Evolutionary conservation across 2,113 vertebrate genomes (phyloP), one percentile per base, ranked within the genome.

Genomic region (Apus apus): DNA sequence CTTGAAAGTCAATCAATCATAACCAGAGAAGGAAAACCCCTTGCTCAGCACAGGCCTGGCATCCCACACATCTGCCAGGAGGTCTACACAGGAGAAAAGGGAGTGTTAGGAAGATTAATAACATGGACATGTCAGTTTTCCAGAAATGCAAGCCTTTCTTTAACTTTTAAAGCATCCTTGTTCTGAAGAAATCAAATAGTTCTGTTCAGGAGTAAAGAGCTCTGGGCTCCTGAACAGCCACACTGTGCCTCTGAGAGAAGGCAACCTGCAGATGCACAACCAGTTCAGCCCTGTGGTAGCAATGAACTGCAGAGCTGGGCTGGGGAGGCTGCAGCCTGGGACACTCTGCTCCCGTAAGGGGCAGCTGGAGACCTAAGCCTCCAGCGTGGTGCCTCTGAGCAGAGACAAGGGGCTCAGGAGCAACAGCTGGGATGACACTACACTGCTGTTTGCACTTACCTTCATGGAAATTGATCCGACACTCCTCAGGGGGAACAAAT

Each of bases 401-500:
- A 79, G 38, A 75, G 51, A 51, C 3, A n/a, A 70, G 21, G 36
- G 36, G 19, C 48, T 81, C 27, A 9, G 23, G 26, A 88, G 34
- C 38, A 32, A 29, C 29, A 48, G 54, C 53, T 30, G 11, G 20
- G 66, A 32, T 9, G 58, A 2, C 15, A 3, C 15, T 30, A n/a
- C 48, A 4, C 18, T 3, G 1, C 29, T 60, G 9, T 2, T 48
- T 0, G 1, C 6, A 68, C 95, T 74, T 94, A 99, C 99, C 99
- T 98, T 98, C 98, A 2, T 77, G 94, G 90, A 99, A 99, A 93
- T 76, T 1, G 38, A 99, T 98, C 32, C 94, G 97, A 21, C 0
- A 71, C 21, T 98, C 96, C 38, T 96, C 93, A 3, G 71, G 77
- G 1, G 94, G 67, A 48, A 98, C 61, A 97, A 99, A 99, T 80